Evolutionary conservation across 2,888 invertebrate species (phyloP), one percentile per base, ranked within the genome.

Genomic region (Drosophila mimica): DNA sequence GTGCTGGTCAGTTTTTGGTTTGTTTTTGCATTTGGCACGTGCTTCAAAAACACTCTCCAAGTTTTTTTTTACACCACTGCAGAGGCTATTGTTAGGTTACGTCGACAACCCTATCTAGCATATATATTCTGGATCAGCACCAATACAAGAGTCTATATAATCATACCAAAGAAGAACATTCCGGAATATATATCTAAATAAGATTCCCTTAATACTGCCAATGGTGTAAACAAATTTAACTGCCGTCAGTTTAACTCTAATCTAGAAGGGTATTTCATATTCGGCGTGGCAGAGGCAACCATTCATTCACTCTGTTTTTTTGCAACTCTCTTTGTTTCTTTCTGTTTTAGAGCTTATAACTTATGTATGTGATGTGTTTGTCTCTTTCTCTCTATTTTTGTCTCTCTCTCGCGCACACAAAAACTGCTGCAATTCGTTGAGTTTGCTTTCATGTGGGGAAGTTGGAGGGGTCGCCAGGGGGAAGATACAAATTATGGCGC

Each of bases 11-110:
- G 40, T 38, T 25, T 49, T 40, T 33, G 28, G 15, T 31, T 34
- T 28, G 34, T 34, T 64, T 75, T 80, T 75, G 69, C 69, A 80
- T 68, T 79, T 72, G 80, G 83, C 76, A 69, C 79, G 70, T 80
- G 75, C 70, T 76, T 53, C 28, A 58, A 66, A 46, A 25, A 25
- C 46, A 63, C 62, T 61, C 76, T 60, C 58, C 73, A 56, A 62
- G 46, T 56, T 46, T 64, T 36, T 65, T 51, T 59, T 46, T 8
- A 46, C 8, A 46, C 8, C 4, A 15, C 25, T 25, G 25, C 25
- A 25, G 15, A 46, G 20, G 20, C 11, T 20, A 43, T 20, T 20
- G 20, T 20, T 1, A 15, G 4, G 20, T 8, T 15, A 25, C 15
- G 25, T 25, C 15, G 15, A 25, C 46, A 8, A 46, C 25, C 25